Evolutionary conservation across 1,140 invertebrate genomes (phyloP).

Genomic region (Drosophila ogumai): DNA sequence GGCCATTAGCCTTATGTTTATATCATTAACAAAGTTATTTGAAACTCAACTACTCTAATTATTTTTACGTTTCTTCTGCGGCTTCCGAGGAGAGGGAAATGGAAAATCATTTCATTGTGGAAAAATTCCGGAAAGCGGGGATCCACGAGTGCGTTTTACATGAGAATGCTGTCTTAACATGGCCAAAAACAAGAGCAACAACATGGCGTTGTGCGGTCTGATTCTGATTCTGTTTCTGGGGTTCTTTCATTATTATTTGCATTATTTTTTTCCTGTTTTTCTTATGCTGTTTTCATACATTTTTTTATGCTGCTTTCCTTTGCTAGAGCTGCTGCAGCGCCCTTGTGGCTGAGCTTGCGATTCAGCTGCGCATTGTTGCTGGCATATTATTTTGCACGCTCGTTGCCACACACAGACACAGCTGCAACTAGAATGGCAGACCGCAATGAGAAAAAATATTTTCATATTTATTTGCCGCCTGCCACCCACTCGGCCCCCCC

Average conservation of each 20-base stretch:
- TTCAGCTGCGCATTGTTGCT: conserved; percentile 69
- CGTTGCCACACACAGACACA: conserved; percentile 50
- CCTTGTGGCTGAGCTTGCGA: conserved; percentile 44
- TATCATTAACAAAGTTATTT: conserved; percentile 57
- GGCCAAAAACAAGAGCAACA: conserved; percentile 19
- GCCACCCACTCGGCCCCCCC: conserved; percentile 9
- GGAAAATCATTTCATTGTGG: conserved; percentile 30
- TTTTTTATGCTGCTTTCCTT: conserved; percentile 1
- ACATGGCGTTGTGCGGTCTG: conserved; percentile 15
- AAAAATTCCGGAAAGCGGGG: conserved; percentile 1
- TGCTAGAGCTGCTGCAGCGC: conserved; percentile 24
- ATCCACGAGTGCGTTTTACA: conserved; percentile 36
- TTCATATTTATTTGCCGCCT: conserved; percentile 79
- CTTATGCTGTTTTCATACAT: conserved; percentile 23
- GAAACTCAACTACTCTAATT: conserved; percentile 50
- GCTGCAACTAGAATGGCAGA: conserved; percentile 43
- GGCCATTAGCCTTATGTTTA: conserved; percentile 51
- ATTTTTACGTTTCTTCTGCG: conserved; percentile 32
- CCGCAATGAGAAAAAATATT: conserved; percentile 76
- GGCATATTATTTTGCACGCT: conserved; percentile 80
- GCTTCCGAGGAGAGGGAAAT: not conserved
- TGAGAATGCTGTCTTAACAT: conserved; percentile 37
- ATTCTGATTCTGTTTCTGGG: conserved; percentile 40
- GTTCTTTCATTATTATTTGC: conserved; percentile 46
- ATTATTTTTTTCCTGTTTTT: conserved; percentile 38